Conservation (phyloP, 2,113 vertebrate species). For the Oryzias melastigma region DNA sequence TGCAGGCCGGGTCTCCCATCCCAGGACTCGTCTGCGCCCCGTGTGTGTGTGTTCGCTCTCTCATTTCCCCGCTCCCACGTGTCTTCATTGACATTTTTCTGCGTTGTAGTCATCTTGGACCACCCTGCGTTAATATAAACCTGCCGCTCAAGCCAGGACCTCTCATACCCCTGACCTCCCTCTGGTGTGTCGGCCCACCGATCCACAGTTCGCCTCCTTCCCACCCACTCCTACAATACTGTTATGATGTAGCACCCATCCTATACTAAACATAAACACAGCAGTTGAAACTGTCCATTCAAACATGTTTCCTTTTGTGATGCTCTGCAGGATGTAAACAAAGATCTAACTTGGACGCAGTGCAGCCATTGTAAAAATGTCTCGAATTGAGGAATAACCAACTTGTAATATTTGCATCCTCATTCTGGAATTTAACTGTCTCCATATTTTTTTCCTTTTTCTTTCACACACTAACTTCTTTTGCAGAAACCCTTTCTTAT, state of each 20-base stretch:
- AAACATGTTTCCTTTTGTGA: slow-evolving; percentile 13
- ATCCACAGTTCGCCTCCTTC: slow-evolving; percentile 12
- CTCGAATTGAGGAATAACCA: too few relatives aligned
- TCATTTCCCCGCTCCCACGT: slow-evolving; percentile 31
- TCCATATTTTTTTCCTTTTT: too few relatives aligned
- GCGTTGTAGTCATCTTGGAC: slow-evolving; percentile 66
- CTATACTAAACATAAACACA: slow-evolving; percentile 32
- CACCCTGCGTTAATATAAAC: slow-evolving; percentile 75
- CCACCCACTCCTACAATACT: slow-evolving; percentile 17
- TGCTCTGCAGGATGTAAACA: slow-evolving; percentile 24
- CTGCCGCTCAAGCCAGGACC: slow-evolving; percentile 39
- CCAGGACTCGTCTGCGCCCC: slow-evolving; percentile 26
- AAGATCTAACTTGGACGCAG: background rate
- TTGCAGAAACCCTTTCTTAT: too few relatives aligned
- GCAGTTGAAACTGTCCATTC: slow-evolving; percentile 9
- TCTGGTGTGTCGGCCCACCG: slow-evolving; percentile 20
- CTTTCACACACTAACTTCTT: too few relatives aligned
- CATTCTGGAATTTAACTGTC: too few relatives aligned
- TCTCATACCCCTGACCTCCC: slow-evolving; percentile 43
- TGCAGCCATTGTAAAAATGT: slow-evolving; percentile 14
- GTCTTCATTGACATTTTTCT: slow-evolving; percentile 73
- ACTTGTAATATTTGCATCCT: too few relatives aligned
- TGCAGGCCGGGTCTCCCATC: slow-evolving; percentile 59
- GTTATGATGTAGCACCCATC: slow-evolving; percentile 24
- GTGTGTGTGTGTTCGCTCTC: slow-evolving; percentile 27